Base-by-base conservation (phyloP, 2,888 invertebrate genomes). In the Trichogramma evanescens region DNA sequence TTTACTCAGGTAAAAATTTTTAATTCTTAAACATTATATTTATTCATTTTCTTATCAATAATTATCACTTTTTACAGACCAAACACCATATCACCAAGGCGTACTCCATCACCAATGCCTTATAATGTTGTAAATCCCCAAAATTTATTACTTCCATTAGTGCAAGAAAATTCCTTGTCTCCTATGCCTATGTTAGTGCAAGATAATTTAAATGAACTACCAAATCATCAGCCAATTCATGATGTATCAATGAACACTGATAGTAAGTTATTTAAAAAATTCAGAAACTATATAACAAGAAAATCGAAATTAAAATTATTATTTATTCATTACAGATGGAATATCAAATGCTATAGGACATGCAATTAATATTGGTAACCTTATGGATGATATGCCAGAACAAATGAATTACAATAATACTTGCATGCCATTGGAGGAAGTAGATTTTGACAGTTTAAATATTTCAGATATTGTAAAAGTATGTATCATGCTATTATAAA, bases 81-180 rank as follows among this genome's bases (percentile, higher is more conserved):
- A 61, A 62, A 61, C 57, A 56, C 50, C 63, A 67, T 65, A 68
- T 72, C 71, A n/a, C 71, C 73, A 26, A 64, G 68, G 10, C 67
- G 71, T 6, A 71, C 71, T 39, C 69, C 70, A 10, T 74, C 74
- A 3, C 75, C 72, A 4, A 69, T 72, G 68, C 26, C 26, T 26
- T 26, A 26, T 26, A 26, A 26, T 26, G 26, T 26, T 26, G 71
- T 69, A 8, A 68, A 67, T 54, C 61, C 59, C 26, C 61, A 65
- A 46, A 63, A 63, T 48, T 50, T 64, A 6, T 63, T 61, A 7
- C 60, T 62, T 13, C 60, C 63, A 46, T 53, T 59, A 50, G 52
- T 55, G 4, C 59, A 63, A 46, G 52, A 50, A 8, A 26, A 26
- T 26, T 26, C 26, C 26, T 26, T 26, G 26, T 58, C 56, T 5